Base-by-base conservation (phyloP, 2,113 vertebrate genomes). In the Noctilio leporinus region DNA sequence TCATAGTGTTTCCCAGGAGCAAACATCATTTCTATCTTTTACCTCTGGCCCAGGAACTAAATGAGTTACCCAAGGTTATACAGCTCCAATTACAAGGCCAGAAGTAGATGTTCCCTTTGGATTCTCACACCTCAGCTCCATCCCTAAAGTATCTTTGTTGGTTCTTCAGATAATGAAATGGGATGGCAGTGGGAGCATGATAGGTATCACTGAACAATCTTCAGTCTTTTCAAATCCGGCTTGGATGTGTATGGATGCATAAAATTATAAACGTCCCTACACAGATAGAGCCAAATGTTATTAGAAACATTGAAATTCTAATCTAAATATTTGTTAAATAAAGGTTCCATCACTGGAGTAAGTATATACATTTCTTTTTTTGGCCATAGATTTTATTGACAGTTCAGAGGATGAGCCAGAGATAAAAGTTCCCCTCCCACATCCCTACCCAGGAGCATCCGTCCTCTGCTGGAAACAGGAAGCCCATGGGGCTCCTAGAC, bases 251-350 rank as follows among this genome's bases (percentile, higher is more conserved):
- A 76, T 2, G 6, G 11, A 51, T 57, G 10, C 16, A 84, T 69
- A 87, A 55, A 86, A 38, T 38, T 64, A 65, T 30, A 93, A 77
- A 62, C 33, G 47, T 33, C 6, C 28, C 72, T 80, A 70, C 11
- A 45, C 76, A 75, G 26, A 43, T 55, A 89, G 91, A 91, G 45
- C 9, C 40, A 85, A 72, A 26, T 90, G 65, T 55, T 93, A 55
- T 80, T 81, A 81, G 19, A 93, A 65, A 82, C 11, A 82, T 78
- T 92, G 59, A 95, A 82, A 82, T 86, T 91, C 5, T 95, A 96
- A 82, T 59, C 22, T 93, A 70, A 94, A 49, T 78, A 93, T 70
- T 81, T 81, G 22, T 81, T 70, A 73, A 95, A 59, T 30, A 55
- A 95, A 84, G 10, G 1, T 93, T 33, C 7, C 3, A 73, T 64